Conservation (phyloP, 2,797 vertebrate genomes). For the Ptychadena robeensis region DNA sequence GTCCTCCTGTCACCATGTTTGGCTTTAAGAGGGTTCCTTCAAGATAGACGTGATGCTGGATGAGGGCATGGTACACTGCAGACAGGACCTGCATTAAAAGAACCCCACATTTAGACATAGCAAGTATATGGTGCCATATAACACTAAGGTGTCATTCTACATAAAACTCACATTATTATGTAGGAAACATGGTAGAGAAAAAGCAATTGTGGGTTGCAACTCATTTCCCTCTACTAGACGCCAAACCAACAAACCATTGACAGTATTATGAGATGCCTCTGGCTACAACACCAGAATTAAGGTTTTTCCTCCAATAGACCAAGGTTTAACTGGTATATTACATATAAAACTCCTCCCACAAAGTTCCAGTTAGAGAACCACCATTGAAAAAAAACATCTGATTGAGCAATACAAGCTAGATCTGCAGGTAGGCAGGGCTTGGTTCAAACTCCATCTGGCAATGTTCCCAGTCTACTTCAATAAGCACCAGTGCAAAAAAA, state of each 20-base stretch:
- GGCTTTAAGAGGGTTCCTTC: constrained; percentile 96
- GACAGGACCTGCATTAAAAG: constrained; percentile 84
- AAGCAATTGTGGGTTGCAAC: too few relatives aligned
- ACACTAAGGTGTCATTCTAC: too few relatives aligned
- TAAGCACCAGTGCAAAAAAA: not conserved
- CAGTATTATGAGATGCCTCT: too few relatives aligned
- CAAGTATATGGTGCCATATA: not conserved
- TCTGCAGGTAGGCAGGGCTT: not conserved
- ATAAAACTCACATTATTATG: too few relatives aligned
- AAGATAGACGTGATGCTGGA: constrained; percentile 94
- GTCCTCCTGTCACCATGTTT: constrained; percentile 95
- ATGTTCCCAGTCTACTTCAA: not conserved
- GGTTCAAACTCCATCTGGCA: not conserved
- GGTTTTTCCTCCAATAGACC: too few relatives aligned
- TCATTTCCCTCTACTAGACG: too few relatives aligned
- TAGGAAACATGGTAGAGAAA: too few relatives aligned
- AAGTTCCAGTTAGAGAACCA: too few relatives aligned
- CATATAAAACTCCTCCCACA: too few relatives aligned
- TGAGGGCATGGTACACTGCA: constrained; percentile 93
- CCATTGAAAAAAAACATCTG: not conserved
- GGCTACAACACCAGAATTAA: too few relatives aligned
- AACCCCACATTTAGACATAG: not conserved
- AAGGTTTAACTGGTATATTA: not conserved
- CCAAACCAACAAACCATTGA: too few relatives aligned
- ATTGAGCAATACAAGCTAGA: not conserved